Base-by-base conservation (phyloP, 1,140 invertebrate genomes). In the Centruroides vittatus region DNA sequence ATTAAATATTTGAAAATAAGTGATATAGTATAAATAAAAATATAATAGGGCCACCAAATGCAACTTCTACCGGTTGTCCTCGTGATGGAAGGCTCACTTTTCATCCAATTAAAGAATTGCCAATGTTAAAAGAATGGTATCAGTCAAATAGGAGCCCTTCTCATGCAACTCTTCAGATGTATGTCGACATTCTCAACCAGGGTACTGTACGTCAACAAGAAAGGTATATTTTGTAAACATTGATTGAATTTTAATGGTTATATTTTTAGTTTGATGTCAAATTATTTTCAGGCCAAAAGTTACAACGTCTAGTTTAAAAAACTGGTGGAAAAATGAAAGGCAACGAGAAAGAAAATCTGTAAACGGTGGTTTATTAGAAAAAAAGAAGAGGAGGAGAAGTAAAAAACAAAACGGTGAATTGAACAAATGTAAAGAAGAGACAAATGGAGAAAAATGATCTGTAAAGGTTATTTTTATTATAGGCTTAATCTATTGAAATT, bases 271-370 rank as follows among this genome's bases (percentile, higher is more conserved):
- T 12, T 50, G 41, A 9, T 13, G 5, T 50, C 4, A 36, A 13
- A 49, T 41, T 54, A 34, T 49, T 61, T 50, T 12, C 12, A 68
- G 67, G 58, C 68, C 67, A n/a, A 71, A 73, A 67, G 66, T 74
- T 9, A 69, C 68, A 8, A 36, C 68, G 0, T 61, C 60, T 6
- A 70, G 67, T 51, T 55, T 74, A 8, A 73, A 72, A 65, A 73
- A 70, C 55, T 74, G 73, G 73, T 74, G 72, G 72, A 73, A 73
- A 67, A 74, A 74, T 66, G 72, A 73, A 63, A 66, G 67, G 58
- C 73, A 74, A 55, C 58, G 70, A 52, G 69, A 71, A 60, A 65
- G 60, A 49, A 63, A 62, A 59, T 41, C 41, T 41, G 41, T 41
- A 41, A 41, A 41, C 8, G 41, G 41, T 41, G 41, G 41, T 41